Conservation (phyloP, 2,888 invertebrate genomes). For the Isoperla grammatica region DNA sequence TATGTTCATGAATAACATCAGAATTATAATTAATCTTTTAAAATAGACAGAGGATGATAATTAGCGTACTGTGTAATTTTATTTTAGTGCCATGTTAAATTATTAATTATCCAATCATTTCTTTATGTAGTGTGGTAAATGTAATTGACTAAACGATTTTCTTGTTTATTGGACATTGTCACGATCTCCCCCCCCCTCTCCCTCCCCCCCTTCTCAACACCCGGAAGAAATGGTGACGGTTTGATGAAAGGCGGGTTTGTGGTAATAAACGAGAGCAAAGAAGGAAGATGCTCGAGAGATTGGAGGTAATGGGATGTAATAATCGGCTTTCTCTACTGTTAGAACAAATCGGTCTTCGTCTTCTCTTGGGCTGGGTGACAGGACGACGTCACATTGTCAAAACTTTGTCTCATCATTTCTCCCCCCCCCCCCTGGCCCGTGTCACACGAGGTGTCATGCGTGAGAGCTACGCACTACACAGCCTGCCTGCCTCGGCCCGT, state of each 20-base stretch:
- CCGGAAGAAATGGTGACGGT: constrained; percentile 12
- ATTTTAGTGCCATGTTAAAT: too few species aligned
- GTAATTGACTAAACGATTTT: background rate
- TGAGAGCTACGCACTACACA: constrained; percentile 28
- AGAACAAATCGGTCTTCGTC: constrained; percentile 31
- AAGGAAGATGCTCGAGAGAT: constrained; percentile 23
- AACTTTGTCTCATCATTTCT: constrained; percentile 37
- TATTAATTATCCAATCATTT: too few species aligned
- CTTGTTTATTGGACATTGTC: constrained; percentile 2
- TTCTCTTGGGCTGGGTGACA: constrained; percentile 10
- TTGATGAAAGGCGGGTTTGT: constrained; percentile 8
- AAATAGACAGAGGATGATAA: too few species aligned
- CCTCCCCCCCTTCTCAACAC: too few species aligned
- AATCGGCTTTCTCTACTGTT: constrained; percentile 31
- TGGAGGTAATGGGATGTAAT: constrained; percentile 38
- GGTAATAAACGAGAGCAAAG: constrained; percentile 9
- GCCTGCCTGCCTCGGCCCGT: background rate
- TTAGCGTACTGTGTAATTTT: too few species aligned
- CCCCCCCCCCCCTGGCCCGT: constrained; percentile 14
- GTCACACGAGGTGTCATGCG: constrained; percentile 13
- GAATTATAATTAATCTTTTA: background rate
- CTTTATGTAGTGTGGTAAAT: background rate
- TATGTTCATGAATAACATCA: background rate
- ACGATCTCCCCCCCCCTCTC: background rate
- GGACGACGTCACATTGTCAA: constrained; percentile 31